A percentile compares a stretch with the other conserved stretches of the same genome.
Conservation (phyloP, 2,797 vertebrate genomes). For the Danio choprae region DNA sequence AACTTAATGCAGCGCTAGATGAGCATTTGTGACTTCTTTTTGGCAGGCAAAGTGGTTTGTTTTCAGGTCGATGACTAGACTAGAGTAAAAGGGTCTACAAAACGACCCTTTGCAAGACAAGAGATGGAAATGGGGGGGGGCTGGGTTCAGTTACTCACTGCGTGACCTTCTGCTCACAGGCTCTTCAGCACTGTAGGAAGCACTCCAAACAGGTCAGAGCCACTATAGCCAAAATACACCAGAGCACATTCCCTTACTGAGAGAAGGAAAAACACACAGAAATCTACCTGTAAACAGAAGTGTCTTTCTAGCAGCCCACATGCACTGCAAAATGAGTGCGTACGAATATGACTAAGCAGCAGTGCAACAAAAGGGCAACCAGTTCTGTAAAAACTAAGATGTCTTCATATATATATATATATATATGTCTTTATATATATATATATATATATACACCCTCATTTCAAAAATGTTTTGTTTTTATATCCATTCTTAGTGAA, state of each 20-base stretch:
- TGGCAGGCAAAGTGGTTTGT: not conserved
- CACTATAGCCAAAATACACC: not conserved
- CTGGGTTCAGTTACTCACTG: constrained; percentile 64
- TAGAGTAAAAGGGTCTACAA: constrained; percentile 12
- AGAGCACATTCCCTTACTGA: not conserved
- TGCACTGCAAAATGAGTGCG: not conserved
- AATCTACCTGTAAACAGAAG: not conserved
- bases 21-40: not conserved
- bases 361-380: not conserved
- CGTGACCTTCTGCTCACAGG: constrained; percentile 75
- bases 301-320: not conserved
- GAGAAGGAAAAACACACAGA: not conserved
- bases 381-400: not conserved
- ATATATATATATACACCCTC: too few species aligned
- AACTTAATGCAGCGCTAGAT: constrained; percentile 4
- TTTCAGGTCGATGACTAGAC: constrained; percentile 37
- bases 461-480: too few species aligned
- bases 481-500: too few species aligned
- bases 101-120: not conserved
- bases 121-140: constrained; percentile 36
- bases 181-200: constrained; percentile 62
- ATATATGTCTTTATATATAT: too few species aligned
- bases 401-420: too few species aligned
- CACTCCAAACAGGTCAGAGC: constrained; percentile 66
- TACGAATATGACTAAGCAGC: not conserved